Evolutionary conservation across 2,113 vertebrate genomes (phyloP).

Genomic region (Peromyscus polionotus): DNA sequence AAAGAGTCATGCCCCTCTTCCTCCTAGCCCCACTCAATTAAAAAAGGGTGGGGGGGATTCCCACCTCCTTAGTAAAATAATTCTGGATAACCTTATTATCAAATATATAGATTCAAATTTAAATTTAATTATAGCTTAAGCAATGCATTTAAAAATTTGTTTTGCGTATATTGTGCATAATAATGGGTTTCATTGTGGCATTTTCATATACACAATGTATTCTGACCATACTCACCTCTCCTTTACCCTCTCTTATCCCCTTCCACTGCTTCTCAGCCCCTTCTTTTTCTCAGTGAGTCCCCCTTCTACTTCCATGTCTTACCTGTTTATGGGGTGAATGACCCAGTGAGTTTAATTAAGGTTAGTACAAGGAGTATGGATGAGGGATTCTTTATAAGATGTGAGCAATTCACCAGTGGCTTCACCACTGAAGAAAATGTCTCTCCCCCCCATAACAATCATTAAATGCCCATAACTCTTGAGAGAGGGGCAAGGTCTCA

Average conservation of each 20-base stretch:
- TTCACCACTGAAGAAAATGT: not conserved
- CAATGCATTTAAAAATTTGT: not conserved
- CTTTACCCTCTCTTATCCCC: not conserved
- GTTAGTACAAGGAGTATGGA: not conserved
- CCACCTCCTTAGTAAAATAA: conserved; percentile 50
- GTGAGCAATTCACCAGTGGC: not conserved
- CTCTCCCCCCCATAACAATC: not conserved
- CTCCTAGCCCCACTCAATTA: not conserved
- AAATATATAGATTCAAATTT: not conserved
- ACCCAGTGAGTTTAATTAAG: not conserved
- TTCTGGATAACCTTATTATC: conserved; percentile 53
- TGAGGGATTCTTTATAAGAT: not conserved
- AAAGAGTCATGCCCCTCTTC: not conserved
- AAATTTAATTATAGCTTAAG: conserved; percentile 1
- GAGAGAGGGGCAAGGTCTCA: not conserved
- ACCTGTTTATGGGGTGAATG: not conserved
- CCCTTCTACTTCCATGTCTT: not conserved
- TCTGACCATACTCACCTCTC: not conserved
- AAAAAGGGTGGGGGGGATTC: not conserved
- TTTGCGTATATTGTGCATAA: not conserved
- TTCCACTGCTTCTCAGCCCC: not conserved
- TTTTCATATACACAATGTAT: not conserved
- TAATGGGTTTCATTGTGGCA: not conserved
- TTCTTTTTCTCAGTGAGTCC: not conserved
- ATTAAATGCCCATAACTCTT: not conserved